Conservation (phyloP, 1,140 invertebrate genomes). For the Idris sp. region DNA sequence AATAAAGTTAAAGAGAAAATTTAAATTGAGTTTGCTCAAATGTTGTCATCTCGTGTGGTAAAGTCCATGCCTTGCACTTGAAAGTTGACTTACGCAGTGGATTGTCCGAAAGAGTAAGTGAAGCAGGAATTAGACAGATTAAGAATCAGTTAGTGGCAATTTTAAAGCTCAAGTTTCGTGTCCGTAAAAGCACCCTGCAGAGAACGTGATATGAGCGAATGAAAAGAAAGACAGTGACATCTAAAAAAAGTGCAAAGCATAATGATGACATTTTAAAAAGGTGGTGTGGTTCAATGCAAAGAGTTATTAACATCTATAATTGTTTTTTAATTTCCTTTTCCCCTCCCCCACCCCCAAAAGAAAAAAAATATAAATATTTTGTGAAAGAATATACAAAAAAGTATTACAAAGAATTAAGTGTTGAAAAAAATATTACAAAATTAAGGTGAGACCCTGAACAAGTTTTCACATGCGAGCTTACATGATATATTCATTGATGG, state of each 20-base stretch:
- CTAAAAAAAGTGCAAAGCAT: conserved; percentile 46
- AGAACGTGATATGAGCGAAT: conserved; percentile 47
- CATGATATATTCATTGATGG: conserved; percentile 55
- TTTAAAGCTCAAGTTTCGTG: conserved; percentile 48
- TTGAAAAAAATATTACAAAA: too few species aligned
- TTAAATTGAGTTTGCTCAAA: too few species aligned
- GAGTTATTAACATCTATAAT: conserved; percentile 46
- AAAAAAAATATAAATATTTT: too few species aligned
- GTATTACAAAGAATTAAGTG: too few species aligned
- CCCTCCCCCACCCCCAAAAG: too few species aligned
- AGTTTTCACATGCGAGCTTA: conserved; percentile 68
- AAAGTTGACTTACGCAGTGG: conserved; percentile 70
- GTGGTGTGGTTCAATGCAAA: conserved; percentile 49
- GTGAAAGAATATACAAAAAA: too few species aligned
- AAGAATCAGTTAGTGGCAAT: conserved; percentile 58
- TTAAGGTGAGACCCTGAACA: conserved; percentile 24
- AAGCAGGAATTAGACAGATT: conserved; percentile 69
- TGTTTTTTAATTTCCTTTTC: too few species aligned
- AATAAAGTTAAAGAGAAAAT: too few species aligned
- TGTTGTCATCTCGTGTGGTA: background rate
- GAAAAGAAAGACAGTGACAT: conserved; percentile 46
- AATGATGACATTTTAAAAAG: conserved; percentile 36
- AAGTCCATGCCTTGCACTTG: conserved; percentile 44
- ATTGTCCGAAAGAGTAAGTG: conserved; percentile 67
- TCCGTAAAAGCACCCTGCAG: conserved; percentile 46